A percentile compares a stretch with the other conserved stretches of the same genome.
Conservation (phyloP, 1,140 invertebrate species). For the Drosophila hydei region DNA sequence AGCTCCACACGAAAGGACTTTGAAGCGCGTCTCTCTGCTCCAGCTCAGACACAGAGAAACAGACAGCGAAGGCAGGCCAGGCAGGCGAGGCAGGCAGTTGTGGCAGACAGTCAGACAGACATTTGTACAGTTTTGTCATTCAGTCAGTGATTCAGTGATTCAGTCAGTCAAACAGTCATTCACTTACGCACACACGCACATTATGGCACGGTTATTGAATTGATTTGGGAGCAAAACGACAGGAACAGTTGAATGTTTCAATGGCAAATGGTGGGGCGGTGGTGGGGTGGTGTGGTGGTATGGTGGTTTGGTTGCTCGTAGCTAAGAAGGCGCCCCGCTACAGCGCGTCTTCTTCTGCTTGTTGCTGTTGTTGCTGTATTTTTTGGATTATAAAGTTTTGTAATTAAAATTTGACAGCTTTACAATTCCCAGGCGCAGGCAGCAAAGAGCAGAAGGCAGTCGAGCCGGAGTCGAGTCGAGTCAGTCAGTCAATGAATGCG, state of each 20-base stretch:
- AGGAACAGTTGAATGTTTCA: slow-evolving; percentile 12
- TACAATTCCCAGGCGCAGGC: slow-evolving; percentile 72
- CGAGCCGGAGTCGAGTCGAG: slow-evolving; percentile 10
- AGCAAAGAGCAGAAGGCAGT: slow-evolving; percentile 9
- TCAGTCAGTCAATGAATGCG: slow-evolving; percentile 2
- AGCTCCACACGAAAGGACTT: slow-evolving; percentile 58
- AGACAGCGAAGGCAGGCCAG: slow-evolving; percentile 2
- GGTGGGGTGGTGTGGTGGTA: not conserved
- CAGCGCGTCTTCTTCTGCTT: slow-evolving; percentile 34
- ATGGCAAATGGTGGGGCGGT: not conserved
- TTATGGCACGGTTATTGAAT: slow-evolving; percentile 70
- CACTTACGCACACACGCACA: slow-evolving; percentile 76
- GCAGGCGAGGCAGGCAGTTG: not conserved
- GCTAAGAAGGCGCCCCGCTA: not conserved
- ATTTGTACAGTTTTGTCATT: slow-evolving; percentile 31
- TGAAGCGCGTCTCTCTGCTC: slow-evolving; percentile 3
- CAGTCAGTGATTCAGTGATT: slow-evolving; percentile 44
- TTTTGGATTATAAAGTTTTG: slow-evolving; percentile 83
- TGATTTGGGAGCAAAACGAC: slow-evolving; percentile 57
- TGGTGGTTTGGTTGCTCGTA: not conserved
- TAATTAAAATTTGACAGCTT: slow-evolving; percentile 83
- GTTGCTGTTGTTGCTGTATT: slow-evolving; percentile 60
- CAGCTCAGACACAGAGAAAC: not conserved
- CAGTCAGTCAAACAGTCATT: slow-evolving; percentile 60
- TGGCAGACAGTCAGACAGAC: slow-evolving; percentile 38